Evolutionary conservation across 2,797 vertebrate species (phyloP), one percentile per base, ranked within the genome.

Genomic region (Micropoecilia bifurca): DNA sequence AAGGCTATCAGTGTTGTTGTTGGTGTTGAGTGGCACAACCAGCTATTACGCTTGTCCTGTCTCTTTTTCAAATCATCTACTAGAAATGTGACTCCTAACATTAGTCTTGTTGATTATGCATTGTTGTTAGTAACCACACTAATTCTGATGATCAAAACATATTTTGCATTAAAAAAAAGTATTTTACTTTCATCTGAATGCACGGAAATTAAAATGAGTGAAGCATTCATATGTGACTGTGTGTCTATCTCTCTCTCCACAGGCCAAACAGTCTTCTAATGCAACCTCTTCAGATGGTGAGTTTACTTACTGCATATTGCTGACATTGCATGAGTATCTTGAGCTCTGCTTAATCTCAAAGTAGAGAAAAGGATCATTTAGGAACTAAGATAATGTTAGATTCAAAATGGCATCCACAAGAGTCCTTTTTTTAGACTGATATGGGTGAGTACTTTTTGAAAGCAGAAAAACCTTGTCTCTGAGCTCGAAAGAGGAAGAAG

Each of bases 211-310:
- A 71, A 68, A 68, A 71, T 14, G 41, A 71, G 63, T 41, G 36
- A 20, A 8, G 33, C 22, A 28, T 43, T 28, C 22, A 71, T 71
- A 41, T 45, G 25, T 45, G n/a, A 71, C 68, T 28, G 10, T 71
- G 0, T 90, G 36, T 91, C 74, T 50, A 6, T 90, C 74, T 48
- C 18, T 91, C 6, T 89, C 47, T 84, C 74, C n/a, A 59, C 93
- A 96, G 95, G 85, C 39, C 85, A 96, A 89, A 88, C 80, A 41
- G 66, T 43, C 46, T 22, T 76, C 91, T 16, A 91, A 39, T 74
- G 55, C 83, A 28, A 78, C 78, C 53, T n/a, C 74, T 18, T 47
- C 89, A 73, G 93, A 94, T 0, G 91, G 96, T 96, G 79, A 93
- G 95, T 75, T 59, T 59, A 46, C 18, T 47, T 28, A 12, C 25